phyloP scores from a whole-genome alignment of 2,888 invertebrate genomes.

The Cephus pygmeus region DNA sequence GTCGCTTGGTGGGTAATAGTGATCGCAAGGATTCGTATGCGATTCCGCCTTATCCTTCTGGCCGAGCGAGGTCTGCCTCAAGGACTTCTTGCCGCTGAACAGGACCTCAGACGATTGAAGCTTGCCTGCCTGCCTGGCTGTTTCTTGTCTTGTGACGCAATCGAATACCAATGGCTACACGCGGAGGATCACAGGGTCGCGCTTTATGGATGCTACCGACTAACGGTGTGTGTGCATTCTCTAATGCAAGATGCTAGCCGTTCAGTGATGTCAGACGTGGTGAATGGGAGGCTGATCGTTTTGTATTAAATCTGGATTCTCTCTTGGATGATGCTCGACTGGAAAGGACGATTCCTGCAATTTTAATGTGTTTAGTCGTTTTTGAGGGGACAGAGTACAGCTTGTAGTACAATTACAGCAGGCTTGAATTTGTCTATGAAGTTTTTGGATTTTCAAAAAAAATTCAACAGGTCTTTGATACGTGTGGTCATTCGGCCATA shows the following conservation, averaged over 20 bases:
- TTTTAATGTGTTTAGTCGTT: background rate
- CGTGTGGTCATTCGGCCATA: background rate
- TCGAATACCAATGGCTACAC: slow-evolving; percentile 33
- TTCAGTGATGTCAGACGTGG: background rate
- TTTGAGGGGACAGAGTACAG: background rate
- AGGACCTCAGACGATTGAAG: slow-evolving; percentile 21
- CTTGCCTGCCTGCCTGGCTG: background rate
- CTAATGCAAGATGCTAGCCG: background rate
- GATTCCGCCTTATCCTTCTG: slow-evolving; percentile 32
- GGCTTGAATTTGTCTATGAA: background rate
- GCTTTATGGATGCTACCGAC: slow-evolving; percentile 37
- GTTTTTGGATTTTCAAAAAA: background rate
- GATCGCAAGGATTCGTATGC: background rate
- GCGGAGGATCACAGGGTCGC: slow-evolving; percentile 29
- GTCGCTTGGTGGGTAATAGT: background rate
- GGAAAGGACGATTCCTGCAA: background rate
- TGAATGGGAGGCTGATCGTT: background rate
- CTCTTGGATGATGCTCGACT: background rate
- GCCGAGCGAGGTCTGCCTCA: slow-evolving; percentile 39
- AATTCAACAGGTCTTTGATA: background rate
- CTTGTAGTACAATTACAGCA: background rate
- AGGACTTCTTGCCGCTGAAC: slow-evolving; percentile 34
- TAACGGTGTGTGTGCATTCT: slow-evolving; percentile 26
- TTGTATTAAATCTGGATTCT: background rate
- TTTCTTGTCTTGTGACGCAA: slow-evolving; percentile 35